Evolutionary conservation across 1,140 invertebrate species (phyloP), one percentile per base, ranked within the genome.

Genomic region (Cyphomyrmex costatus): DNA sequence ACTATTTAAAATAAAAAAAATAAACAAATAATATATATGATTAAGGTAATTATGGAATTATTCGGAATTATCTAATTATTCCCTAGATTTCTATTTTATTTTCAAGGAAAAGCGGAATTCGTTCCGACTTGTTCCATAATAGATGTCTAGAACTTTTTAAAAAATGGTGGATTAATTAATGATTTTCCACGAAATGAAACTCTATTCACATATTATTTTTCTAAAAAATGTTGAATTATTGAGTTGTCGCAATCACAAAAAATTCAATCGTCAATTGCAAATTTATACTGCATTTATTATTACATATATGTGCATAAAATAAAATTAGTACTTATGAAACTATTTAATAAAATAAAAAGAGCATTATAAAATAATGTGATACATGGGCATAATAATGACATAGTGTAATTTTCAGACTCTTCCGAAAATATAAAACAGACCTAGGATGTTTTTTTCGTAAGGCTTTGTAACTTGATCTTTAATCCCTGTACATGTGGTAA

Each of bases 381-480:
- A 21, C 30, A 78, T 63, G 3, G 42, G 33, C 27, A 78, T 61
- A 63, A 14, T 1, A 49, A 0, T 16, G 14, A 14, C 36, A 49
- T 58, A 14, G 4, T 19, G 21, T 24, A 10, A 14, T 56, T 70
- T 27, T 7, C 2, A 68, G 30, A 61, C n/a, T n/a, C n/a, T 30
- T 74, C 51, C 56, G 1, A 51, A 65, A 19, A 53, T 68, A 36
- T 12, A n/a, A 14, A 14, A 30, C 10, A 51, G n/a, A 27, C 19
- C 7, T 16, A 21, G 27, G 0, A 68, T 24, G 8, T 36, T 80
- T 56, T 80, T 36, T 70, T 70, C 0, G 19, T 36, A 56, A 51
- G 3, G 4, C 5, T 21, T 80, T 56, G 77, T 68, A 80, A 80
- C 12, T 36, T 80, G 77, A 80, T 68, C 63, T 80, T 80, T 80